Evolutionary conservation across 2,113 vertebrate species (phyloP).

Genomic region (Aegotheles bennettii): DNA sequence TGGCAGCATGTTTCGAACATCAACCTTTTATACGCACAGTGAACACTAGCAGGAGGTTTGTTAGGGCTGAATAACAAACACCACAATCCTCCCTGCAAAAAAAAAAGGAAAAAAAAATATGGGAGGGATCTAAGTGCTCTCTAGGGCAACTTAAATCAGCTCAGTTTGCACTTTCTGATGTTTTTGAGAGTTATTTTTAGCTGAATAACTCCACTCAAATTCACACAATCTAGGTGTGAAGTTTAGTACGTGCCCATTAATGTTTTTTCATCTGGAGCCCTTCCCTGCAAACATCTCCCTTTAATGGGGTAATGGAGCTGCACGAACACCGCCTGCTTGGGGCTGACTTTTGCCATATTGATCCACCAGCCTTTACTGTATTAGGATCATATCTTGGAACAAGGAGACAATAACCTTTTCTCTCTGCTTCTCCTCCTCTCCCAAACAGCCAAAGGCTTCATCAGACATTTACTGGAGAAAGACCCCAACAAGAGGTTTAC

Average conservation of each 20-base stretch:
- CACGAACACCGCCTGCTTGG: rapidly evolving
- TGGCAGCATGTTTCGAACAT: background rate
- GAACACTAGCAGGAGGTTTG: background rate
- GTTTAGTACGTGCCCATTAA: background rate
- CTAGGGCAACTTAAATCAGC: background rate
- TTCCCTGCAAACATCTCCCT: background rate
- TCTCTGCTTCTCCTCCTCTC: background rate
- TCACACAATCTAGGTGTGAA: background rate
- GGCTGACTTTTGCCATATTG: background rate
- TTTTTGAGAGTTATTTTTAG: background rate
- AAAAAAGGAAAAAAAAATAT: rapidly evolving
- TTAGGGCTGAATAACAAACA: background rate
- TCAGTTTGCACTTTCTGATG: background rate
- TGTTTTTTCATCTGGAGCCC: background rate
- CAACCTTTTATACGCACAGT: background rate
- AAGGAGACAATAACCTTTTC: background rate
- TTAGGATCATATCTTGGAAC: rapidly evolving
- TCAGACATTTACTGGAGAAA: conserved; percentile 87
- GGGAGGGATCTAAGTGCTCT: background rate
- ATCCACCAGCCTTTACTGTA: background rate
- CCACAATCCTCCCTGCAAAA: background rate
- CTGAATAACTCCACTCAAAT: background rate
- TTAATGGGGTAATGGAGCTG: rapidly evolving
- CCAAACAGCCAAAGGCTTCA: conserved; percentile 89
- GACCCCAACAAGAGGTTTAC: conserved; percentile 81